A percentile compares a stretch with the other conserved stretches of the same genome.
Conservation (phyloP, 2,888 invertebrate species). For the Petrophora chlorosata region DNA sequence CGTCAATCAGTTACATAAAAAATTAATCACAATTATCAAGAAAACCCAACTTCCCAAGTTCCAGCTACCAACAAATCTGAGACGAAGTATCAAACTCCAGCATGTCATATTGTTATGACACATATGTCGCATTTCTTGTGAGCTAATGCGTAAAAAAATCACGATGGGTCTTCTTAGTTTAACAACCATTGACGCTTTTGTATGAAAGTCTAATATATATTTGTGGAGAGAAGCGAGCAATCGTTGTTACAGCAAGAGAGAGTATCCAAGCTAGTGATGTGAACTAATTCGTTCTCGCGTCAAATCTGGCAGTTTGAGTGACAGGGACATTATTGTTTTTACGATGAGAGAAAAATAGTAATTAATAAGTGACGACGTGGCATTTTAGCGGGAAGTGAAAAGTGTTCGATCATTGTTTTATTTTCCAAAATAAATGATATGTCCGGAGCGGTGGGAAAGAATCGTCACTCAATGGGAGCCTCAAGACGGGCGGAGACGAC, state of each 20-base stretch:
- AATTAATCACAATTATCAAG: too few species aligned
- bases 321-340: constrained; percentile 30
- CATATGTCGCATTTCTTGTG: constrained; percentile 20
- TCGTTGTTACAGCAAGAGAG: constrained; percentile 4
- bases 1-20: too few species aligned
- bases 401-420: too few species aligned
- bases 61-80: too few species aligned
- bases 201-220: too few species aligned
- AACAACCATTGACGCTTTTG: constrained; percentile 16
- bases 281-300: constrained; percentile 25
- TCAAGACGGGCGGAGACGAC: too few species aligned
- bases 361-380: constrained; percentile 30
- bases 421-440: too few species aligned
- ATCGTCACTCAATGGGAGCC: too few species aligned
- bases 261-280: constrained; percentile 13
- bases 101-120: constrained; percentile 29
- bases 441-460: too few species aligned
- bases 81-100: constrained; percentile 11
- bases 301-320: constrained; percentile 26
- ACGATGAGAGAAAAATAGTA: constrained; percentile 20
- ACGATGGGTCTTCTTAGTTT: background rate
- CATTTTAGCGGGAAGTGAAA: too few species aligned
- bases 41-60: too few species aligned
- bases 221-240: constrained; percentile 1
- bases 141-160: constrained; percentile 18